Conservation (phyloP, 2,797 vertebrate species). For the Artibeus jamaicensis region DNA sequence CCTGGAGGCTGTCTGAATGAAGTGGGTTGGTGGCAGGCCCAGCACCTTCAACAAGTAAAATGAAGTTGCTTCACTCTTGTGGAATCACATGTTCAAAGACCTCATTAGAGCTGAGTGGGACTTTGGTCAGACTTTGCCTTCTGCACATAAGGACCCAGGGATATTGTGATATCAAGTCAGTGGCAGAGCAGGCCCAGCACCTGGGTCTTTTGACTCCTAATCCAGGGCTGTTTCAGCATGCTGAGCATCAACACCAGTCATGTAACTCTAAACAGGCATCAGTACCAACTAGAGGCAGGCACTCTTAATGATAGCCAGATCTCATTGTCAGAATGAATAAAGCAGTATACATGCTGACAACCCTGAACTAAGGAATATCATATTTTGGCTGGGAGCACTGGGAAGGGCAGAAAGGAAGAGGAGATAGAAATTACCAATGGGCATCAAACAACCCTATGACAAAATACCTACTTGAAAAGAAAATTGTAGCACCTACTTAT, state of each 20-base stretch:
- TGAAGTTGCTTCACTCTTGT: constrained; percentile 29
- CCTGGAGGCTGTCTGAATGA: constrained; percentile 91
- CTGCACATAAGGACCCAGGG: neutral
- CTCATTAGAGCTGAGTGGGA: neutral
- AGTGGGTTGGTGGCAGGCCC: constrained; percentile 91
- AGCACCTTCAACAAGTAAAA: constrained; percentile 87
- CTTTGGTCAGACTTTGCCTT: neutral
- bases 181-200: neutral
- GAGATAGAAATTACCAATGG: neutral
- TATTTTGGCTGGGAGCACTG: neutral
- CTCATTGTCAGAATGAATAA: neutral
- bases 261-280: neutral
- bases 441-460: neutral
- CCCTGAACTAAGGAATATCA: neutral
- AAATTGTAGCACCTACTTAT: neutral
- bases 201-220: neutral
- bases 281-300: neutral
- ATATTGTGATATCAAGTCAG: neutral
- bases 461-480: neutral
- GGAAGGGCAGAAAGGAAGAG: neutral
- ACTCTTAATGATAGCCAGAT: neutral
- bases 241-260: neutral
- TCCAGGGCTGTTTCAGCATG: neutral
- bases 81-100: neutral
- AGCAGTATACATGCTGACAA: neutral